phyloP scores from a whole-genome alignment of 2,113 vertebrate genomes.

The Theristicus caerulescens region DNA sequence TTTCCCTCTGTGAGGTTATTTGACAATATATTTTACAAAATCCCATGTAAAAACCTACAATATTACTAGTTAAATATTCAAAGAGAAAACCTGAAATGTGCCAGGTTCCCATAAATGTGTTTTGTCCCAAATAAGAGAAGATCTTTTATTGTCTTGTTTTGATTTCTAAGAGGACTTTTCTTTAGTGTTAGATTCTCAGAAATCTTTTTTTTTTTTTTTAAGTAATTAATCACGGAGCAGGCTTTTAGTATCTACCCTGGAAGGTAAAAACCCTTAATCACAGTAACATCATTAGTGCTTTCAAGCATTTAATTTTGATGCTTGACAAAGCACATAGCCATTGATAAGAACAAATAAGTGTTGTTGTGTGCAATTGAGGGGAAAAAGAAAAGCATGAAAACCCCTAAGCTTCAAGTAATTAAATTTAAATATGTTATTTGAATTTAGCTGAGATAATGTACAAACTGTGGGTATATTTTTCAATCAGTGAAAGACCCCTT shows the following conservation, averaged over 20 bases:
- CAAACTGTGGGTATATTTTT: conserved; percentile 65
- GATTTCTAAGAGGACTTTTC: background rate
- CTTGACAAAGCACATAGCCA: conserved; percentile 72
- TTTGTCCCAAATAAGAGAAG: background rate
- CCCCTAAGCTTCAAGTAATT: conserved; percentile 73
- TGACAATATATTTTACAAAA: background rate
- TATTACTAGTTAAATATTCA: background rate
- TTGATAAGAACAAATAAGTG: conserved; percentile 73
- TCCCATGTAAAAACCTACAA: background rate
- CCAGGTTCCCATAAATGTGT: background rate
- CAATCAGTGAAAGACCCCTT: conserved; percentile 56
- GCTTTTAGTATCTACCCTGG: conserved; percentile 62
- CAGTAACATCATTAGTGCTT: conserved; percentile 76
- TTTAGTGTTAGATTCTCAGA: background rate
- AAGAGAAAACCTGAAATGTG: background rate
- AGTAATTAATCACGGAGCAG: conserved; percentile 65
- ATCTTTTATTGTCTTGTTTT: background rate
- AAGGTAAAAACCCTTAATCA: conserved; percentile 74
- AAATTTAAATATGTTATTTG: conserved; percentile 75
- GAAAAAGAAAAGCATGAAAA: conserved; percentile 61
- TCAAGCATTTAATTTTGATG: conserved; percentile 77
- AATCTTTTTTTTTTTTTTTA: background rate
- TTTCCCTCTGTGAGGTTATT: background rate
- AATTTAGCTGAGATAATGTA: conserved; percentile 63
- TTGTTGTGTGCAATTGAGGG: conserved; percentile 44